phyloP scores from a whole-genome alignment of 2,113 vertebrate genomes.

The Dipodomys spectabilis region DNA sequence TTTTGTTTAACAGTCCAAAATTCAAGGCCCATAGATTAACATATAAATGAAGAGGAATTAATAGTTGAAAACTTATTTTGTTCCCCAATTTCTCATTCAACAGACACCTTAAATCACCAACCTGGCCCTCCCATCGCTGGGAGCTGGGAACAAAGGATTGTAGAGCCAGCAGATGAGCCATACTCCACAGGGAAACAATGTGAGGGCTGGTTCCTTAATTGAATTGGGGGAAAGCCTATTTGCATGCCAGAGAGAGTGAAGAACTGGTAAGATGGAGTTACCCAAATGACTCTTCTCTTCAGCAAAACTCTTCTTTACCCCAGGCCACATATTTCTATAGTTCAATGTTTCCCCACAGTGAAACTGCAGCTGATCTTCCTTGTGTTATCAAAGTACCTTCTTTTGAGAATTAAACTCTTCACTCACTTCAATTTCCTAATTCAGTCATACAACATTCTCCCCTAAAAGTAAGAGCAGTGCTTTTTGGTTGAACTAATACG shows the following conservation, averaged over 20 bases:
- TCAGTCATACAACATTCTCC: conserved; percentile 48
- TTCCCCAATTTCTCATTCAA: background rate
- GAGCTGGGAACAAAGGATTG: background rate
- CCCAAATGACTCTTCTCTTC: background rate
- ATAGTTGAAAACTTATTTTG: background rate
- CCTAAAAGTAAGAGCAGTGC: conserved; percentile 40
- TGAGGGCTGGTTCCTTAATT: background rate
- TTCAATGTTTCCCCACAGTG: background rate
- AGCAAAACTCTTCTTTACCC: background rate
- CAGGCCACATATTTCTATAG: background rate
- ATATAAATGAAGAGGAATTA: background rate
- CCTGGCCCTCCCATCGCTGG: background rate
- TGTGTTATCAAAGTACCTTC: conserved; percentile 17
- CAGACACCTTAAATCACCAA: background rate
- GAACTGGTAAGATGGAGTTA: too few relatives aligned
- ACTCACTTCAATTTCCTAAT: conserved; percentile 39
- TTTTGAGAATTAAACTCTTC: conserved; percentile 35
- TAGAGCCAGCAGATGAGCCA: too few relatives aligned
- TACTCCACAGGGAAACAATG: too few relatives aligned
- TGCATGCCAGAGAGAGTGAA: background rate
- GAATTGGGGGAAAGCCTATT: background rate
- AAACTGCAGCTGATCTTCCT: conserved; percentile 22
- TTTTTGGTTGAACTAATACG: conserved; percentile 66
- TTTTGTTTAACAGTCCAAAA: conserved; percentile 20
- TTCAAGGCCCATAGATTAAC: conserved; percentile 11